A percentile compares a stretch with the other conserved stretches of the same genome.
phyloP scores from a whole-genome alignment of 35 echinoderm and acorn worm genomes.

The Heliocidaris tuberculata region DNA sequence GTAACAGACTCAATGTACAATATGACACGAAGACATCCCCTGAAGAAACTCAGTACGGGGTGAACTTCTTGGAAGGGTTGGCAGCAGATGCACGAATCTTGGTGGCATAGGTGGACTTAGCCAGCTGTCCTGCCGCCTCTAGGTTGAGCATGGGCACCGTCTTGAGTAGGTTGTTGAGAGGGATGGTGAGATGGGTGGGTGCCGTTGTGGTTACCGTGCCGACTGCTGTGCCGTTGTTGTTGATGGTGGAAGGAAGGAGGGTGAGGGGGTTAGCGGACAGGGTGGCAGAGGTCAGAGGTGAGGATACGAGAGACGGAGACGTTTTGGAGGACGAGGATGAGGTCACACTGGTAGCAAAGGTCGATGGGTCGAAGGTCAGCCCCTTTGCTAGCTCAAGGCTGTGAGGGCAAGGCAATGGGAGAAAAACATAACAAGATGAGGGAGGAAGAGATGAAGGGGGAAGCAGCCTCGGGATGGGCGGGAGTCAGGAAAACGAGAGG shows the following conservation, averaged over 20 bases:
- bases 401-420: slow-evolving; percentile 50
- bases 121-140: slow-evolving; percentile 54
- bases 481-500: slow-evolving; percentile 1
- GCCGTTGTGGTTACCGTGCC: slow-evolving; percentile 46
- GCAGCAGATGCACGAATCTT: slow-evolving; percentile 60
- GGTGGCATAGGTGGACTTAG: slow-evolving; percentile 67
- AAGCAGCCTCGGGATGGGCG: slow-evolving; percentile 26
- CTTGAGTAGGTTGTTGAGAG: slow-evolving; percentile 68
- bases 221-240: slow-evolving; percentile 53
- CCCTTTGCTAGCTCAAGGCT: slow-evolving; percentile 76
- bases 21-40: background rate
- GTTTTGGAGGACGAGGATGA: slow-evolving; percentile 61
- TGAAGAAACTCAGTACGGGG: slow-evolving; percentile 61
- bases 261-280: slow-evolving; percentile 39
- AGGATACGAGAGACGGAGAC: slow-evolving; percentile 52
- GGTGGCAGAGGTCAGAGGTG: slow-evolving; percentile 51
- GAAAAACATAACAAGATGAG: slow-evolving; percentile 62
- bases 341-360: slow-evolving; percentile 58
- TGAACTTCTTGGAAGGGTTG: slow-evolving; percentile 64
- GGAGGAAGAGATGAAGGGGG: slow-evolving; percentile 27
- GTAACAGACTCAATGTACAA: background rate
- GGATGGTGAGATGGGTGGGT: slow-evolving; percentile 52
- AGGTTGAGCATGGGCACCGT: slow-evolving; percentile 66
- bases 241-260: slow-evolving; percentile 64
- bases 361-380: slow-evolving; percentile 72